These are phyloP conservation scores for Alethe castanea DNA, from an alignment of 2,113 vertebrate genomes.

Conservation along the genomic window DNA sequence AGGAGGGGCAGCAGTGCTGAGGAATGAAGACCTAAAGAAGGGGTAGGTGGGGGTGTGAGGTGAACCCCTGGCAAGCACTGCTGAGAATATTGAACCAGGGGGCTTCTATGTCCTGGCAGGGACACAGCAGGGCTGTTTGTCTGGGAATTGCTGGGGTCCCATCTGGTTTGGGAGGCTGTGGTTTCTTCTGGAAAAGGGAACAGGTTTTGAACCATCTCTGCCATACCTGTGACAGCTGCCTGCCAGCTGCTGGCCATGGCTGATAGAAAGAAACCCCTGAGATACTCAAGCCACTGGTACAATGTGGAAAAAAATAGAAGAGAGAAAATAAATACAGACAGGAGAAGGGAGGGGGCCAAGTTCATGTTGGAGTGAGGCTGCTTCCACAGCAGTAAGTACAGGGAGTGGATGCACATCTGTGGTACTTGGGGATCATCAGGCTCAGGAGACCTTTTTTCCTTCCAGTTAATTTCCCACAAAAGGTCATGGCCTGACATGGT, in stretches of 20 bases:
- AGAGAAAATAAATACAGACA: background rate
- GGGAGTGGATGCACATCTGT: background rate
- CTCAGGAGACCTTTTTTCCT: background rate
- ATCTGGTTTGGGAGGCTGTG: accelerated
- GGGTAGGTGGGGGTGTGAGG: accelerated
- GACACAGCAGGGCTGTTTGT: background rate
- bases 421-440: background rate
- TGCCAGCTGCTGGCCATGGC: background rate
- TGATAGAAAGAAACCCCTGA: background rate
- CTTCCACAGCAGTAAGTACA: accelerated
- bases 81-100: accelerated
- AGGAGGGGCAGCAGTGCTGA: background rate
- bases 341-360: background rate
- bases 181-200: background rate
- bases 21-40: background rate
- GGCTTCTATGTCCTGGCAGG: background rate
- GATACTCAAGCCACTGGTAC: background rate
- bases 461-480: background rate
- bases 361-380: background rate
- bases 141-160: accelerated
- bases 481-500: background rate
- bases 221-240: background rate
- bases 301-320: background rate
- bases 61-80: background rate
- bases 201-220: accelerated